Evolutionary conservation across 2,888 invertebrate genomes (phyloP).

Genomic region (Watsonalla cultraria): DNA sequence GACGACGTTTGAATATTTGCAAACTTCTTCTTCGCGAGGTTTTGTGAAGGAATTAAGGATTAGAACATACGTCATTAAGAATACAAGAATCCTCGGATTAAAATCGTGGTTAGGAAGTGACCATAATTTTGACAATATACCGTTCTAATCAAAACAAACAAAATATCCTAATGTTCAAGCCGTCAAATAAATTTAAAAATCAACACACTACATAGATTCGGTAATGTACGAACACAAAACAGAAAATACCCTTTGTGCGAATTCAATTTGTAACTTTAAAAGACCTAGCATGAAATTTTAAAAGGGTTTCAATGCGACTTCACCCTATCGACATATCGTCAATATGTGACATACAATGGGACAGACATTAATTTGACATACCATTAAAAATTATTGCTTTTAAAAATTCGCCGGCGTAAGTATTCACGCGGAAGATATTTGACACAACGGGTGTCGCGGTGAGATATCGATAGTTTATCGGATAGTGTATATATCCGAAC

Average conservation of each 20-base stretch:
- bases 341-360: constrained; percentile 59
- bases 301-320: constrained; percentile 60
- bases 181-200: constrained; percentile 54
- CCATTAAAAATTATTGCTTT: constrained; percentile 74
- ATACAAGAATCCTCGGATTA: no score
- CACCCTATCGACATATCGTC: constrained; percentile 74
- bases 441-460: constrained; percentile 34
- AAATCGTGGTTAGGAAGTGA: no score
- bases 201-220: constrained; percentile 45
- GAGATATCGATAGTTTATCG: background rate
- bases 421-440: constrained; percentile 65
- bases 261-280: constrained; percentile 74
- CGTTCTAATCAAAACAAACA: constrained; percentile 13
- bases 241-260: constrained; percentile 53
- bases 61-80: no score
- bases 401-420: constrained; percentile 54
- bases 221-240: constrained; percentile 34
- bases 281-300: constrained; percentile 60
- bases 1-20: no score
- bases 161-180: constrained; percentile 26
- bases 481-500: background rate
- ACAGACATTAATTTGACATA: constrained; percentile 75
- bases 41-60: no score
- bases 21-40: no score
- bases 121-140: no score